phyloP scores from a whole-genome alignment of 2,797 vertebrate species.

The Zalophus californianus region DNA sequence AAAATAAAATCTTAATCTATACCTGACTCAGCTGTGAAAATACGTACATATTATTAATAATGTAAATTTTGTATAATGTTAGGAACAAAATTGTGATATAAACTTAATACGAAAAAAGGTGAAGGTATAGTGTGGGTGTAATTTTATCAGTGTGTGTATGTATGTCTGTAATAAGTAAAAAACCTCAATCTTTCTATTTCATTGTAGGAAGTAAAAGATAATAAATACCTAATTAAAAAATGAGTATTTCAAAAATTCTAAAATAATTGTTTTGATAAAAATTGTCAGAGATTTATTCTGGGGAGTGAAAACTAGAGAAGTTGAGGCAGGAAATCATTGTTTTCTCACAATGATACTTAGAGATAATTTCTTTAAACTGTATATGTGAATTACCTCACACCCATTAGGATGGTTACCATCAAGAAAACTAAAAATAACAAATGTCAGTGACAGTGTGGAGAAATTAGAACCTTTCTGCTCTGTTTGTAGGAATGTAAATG shows the following conservation, averaged over 20 bases:
- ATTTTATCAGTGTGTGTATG: not conserved
- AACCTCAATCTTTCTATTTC: not conserved
- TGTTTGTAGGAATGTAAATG: not conserved
- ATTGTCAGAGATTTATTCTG: not conserved
- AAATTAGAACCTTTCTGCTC: not conserved
- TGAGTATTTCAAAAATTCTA: not conserved
- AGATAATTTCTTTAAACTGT: not conserved
- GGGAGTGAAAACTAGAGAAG: not conserved
- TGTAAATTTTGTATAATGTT: not conserved
- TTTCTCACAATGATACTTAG: not conserved
- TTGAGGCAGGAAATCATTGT: not conserved
- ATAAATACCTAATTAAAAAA: not conserved
- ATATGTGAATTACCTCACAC: not conserved
- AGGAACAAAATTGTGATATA: not conserved
- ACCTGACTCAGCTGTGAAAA: not conserved
- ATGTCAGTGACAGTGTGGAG: not conserved
- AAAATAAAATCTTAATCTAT: not conserved
- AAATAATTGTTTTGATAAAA: not conserved
- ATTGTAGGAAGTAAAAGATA: not conserved
- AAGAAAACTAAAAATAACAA: not conserved
- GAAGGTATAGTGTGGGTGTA: not conserved
- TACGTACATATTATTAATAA: not conserved
- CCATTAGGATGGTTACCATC: not conserved
- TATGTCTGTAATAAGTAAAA: not conserved
- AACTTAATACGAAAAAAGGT: not conserved